These are phyloP conservation scores for Salpingus planirostris DNA, from an alignment of 2,888 invertebrate species.

Conservation along the genomic window DNA sequence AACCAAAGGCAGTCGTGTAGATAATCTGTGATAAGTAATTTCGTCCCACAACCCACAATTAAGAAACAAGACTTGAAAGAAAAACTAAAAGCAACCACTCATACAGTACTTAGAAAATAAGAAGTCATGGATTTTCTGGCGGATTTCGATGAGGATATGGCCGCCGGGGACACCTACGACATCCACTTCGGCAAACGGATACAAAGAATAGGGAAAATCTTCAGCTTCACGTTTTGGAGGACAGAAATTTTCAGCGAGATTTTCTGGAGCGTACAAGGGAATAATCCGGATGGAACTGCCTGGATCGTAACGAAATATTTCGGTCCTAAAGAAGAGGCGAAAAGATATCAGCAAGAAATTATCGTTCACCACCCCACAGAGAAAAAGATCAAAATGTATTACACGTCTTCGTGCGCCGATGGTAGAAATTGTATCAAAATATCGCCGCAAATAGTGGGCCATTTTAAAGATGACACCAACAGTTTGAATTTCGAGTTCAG, in stretches of 20 bases:
- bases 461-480: constrained; percentile 34
- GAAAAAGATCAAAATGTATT: constrained; percentile 34
- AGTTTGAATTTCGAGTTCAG: constrained; percentile 34
- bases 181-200: constrained; percentile 32
- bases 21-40: too few species aligned
- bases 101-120: too few species aligned
- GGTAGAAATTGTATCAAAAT: constrained; percentile 34
- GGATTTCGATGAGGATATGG: constrained; percentile 24
- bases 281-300: constrained; percentile 29
- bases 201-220: constrained; percentile 32
- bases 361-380: constrained; percentile 35
- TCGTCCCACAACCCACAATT: too few species aligned
- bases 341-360: constrained; percentile 34
- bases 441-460: constrained; percentile 32
- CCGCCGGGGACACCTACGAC: constrained; percentile 27
- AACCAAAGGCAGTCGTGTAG: too few species aligned
- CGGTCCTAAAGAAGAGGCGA: constrained; percentile 29
- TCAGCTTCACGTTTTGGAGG: constrained; percentile 38
- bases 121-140: constrained; percentile 17
- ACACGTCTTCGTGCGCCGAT: constrained; percentile 29
- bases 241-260: constrained; percentile 34
- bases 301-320: constrained; percentile 37
- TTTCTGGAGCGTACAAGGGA: constrained; percentile 40
- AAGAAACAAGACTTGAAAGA: too few species aligned
- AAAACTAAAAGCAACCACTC: too few species aligned